Conservation (phyloP, 2,888 invertebrate species). For the Malthinus seriepunctatus region DNA sequence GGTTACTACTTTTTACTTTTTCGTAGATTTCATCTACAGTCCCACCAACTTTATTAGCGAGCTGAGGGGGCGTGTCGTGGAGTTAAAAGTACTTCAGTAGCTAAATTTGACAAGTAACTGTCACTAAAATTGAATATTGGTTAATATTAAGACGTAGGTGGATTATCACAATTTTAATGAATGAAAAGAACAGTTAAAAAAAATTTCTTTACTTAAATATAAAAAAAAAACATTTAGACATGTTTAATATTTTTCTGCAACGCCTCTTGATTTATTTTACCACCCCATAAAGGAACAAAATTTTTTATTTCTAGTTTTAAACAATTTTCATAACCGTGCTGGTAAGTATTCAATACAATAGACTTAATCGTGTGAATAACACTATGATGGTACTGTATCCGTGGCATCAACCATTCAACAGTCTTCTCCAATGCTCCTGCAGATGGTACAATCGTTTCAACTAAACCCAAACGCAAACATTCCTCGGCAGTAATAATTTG, state of each 20-base stretch:
- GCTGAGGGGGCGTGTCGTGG: too few species aligned
- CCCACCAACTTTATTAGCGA: too few species aligned
- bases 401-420: slow-evolving; percentile 39
- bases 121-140: too few species aligned
- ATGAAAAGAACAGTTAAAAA: too few species aligned
- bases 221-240: background rate
- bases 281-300: slow-evolving; percentile 45
- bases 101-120: too few species aligned
- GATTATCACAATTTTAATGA: too few species aligned
- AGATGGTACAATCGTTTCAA: slow-evolving; percentile 37
- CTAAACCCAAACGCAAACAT: slow-evolving; percentile 42
- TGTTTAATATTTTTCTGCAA: slow-evolving; percentile 43
- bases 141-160: too few species aligned
- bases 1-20: too few species aligned
- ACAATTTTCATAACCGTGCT: slow-evolving; percentile 28
- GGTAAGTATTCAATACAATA: slow-evolving; percentile 27
- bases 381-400: slow-evolving; percentile 36
- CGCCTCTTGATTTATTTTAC: slow-evolving; percentile 39
- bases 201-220: too few species aligned
- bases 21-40: too few species aligned
- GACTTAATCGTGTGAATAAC: slow-evolving; percentile 42
- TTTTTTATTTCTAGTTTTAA: slow-evolving; percentile 37
- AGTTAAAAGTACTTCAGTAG: too few species aligned
- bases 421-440: slow-evolving; percentile 35
- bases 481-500: slow-evolving; percentile 43